Conservation (phyloP, 2,113 vertebrate genomes). For the Protobothrops flavoviridis region DNA sequence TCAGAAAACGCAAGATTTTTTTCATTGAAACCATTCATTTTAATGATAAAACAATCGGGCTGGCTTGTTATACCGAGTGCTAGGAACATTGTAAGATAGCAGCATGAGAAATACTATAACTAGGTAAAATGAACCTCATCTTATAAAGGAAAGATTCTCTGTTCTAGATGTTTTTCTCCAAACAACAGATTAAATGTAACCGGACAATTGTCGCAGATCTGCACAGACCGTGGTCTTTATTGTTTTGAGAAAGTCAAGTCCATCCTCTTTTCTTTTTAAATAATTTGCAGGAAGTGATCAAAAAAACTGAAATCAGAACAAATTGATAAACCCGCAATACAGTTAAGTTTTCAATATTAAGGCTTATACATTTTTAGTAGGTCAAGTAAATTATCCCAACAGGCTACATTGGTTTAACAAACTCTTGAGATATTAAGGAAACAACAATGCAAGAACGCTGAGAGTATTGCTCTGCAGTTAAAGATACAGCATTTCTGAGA, state of each 20-base stretch:
- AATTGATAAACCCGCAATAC: constrained; percentile 13
- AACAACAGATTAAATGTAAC: background rate
- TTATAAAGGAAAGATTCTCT: background rate
- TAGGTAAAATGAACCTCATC: background rate
- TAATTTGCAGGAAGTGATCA: background rate
- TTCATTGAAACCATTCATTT: background rate
- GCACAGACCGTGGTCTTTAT: constrained; percentile 46
- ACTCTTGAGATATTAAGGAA: constrained; percentile 40
- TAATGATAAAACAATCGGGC: background rate
- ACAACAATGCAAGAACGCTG: constrained; percentile 28
- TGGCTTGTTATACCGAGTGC: background rate
- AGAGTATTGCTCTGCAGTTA: constrained; percentile 57
- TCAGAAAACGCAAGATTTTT: background rate
- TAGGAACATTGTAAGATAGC: background rate
- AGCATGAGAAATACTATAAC: background rate
- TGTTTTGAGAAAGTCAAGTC: constrained; percentile 22
- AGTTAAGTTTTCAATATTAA: constrained; percentile 8
- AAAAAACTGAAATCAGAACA: constrained; percentile 16
- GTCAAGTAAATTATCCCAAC: background rate
- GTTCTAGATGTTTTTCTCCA: background rate
- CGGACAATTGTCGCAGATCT: too few species aligned
- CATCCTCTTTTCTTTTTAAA: constrained; percentile 7
- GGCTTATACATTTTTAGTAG: constrained; percentile 37
- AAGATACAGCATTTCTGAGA: constrained; percentile 60
- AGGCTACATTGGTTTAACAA: constrained; percentile 6